A percentile compares a stretch with the other conserved stretches of the same genome.
Evolutionary conservation across 1,140 invertebrate species (phyloP).

Genomic region (Drosophila funebris): DNA sequence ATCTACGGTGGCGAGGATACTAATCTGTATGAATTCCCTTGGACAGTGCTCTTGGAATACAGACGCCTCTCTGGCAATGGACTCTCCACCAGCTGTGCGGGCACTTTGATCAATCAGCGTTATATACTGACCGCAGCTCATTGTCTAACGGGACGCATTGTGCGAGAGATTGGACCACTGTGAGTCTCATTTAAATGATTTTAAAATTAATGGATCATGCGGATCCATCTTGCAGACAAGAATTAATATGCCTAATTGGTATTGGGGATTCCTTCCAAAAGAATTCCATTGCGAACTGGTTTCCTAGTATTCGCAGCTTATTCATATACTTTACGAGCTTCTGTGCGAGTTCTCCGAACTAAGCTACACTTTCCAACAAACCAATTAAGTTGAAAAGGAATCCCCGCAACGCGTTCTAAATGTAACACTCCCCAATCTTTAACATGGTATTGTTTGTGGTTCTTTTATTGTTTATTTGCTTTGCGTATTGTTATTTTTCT

Average conservation of each 20-base stretch:
- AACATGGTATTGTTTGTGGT: background rate
- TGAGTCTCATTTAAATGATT: constrained; percentile 77
- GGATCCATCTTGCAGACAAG: too few species aligned
- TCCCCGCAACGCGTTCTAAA: constrained; percentile 39
- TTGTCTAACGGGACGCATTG: constrained; percentile 85
- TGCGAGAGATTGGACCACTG: constrained; percentile 84
- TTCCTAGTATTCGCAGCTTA: constrained; percentile 36
- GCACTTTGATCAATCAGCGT: constrained; percentile 84
- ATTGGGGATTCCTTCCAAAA: background rate
- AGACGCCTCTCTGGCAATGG: constrained; percentile 61
- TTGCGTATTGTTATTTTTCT: background rate
- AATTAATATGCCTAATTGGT: background rate
- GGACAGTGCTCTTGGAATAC: constrained; percentile 87
- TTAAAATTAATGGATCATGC: background rate
- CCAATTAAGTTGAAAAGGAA: constrained; percentile 47
- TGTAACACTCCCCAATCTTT: background rate
- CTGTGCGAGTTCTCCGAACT: constrained; percentile 43
- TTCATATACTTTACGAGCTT: constrained; percentile 38
- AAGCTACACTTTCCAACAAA: constrained; percentile 46
- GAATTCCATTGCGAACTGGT: constrained; percentile 6
- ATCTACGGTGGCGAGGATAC: constrained; percentile 82
- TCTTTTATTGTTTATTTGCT: constrained; percentile 11
- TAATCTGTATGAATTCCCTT: constrained; percentile 85
- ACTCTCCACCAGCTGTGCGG: constrained; percentile 85
- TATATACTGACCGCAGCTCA: constrained; percentile 90